Conservation (phyloP, 2,888 invertebrate genomes). For the Pyralis farinalis region DNA sequence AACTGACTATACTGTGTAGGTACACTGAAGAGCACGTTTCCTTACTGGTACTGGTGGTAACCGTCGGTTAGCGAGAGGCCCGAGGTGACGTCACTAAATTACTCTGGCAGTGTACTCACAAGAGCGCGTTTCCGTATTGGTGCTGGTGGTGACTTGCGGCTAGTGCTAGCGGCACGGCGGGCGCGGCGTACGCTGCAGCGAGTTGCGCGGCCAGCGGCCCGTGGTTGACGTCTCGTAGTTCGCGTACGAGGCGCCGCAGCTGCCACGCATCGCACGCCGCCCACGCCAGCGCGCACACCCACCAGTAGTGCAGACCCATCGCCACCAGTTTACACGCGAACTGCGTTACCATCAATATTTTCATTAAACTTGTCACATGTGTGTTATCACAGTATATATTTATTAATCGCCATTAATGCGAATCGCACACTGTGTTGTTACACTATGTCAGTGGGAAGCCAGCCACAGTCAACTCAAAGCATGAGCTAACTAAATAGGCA, state of each 20-base stretch:
- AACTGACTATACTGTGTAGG: too few species aligned
- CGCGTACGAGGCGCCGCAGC: constrained; percentile 95
- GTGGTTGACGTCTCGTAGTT: constrained; percentile 97
- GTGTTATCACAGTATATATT: too few species aligned
- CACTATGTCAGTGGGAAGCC: too few species aligned
- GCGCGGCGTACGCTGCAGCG: constrained; percentile 94
- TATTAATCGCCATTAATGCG: too few species aligned
- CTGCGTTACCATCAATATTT: constrained; percentile 46
- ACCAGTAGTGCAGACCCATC: constrained; percentile 95
- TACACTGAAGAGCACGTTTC: constrained; percentile 95
- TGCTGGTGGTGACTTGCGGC: constrained; percentile 96
- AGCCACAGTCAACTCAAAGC: too few species aligned
- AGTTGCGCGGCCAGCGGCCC: constrained; percentile 97
- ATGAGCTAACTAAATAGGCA: too few species aligned
- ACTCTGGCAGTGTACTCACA: constrained; percentile 85
- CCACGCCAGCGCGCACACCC: constrained; percentile 95
- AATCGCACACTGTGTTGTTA: too few species aligned
- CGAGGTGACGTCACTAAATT: constrained; percentile 86
- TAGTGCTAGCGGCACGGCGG: constrained; percentile 94
- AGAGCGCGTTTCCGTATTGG: constrained; percentile 96
- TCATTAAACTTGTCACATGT: too few species aligned
- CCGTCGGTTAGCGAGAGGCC: constrained; percentile 92
- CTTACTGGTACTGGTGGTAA: constrained; percentile 97
- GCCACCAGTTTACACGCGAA: constrained; percentile 94
- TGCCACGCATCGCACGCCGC: constrained; percentile 95